Base-by-base conservation (phyloP, 2,113 vertebrate species). In the Chlamydotis undulata region DNA sequence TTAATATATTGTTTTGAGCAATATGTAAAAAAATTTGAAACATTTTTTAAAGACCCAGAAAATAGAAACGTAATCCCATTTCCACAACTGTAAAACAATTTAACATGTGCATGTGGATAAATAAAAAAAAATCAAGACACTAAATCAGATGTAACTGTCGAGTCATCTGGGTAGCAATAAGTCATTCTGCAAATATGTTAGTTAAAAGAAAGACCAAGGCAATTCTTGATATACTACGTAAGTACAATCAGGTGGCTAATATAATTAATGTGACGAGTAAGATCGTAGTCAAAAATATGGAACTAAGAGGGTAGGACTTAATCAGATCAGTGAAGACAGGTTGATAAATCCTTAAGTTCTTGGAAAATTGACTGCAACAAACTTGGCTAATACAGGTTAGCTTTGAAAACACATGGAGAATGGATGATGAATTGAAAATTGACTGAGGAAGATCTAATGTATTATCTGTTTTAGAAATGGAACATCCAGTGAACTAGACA, bases 101-200 rank as follows among this genome's bases (percentile, higher is more conserved):
- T 24, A 71, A 33, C 1, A 8, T 0, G 0, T 41, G 6, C 45
- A 26, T 39, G 5, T 33, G 12, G n/a, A 45, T 63, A 55, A 59
- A 85, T 35, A 4, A 24, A 68, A 76, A 74, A 75, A 35, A 14
- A 15, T 61, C 19, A 65, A 65, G 61, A 49, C 67, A 31, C 10
- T 33, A 43, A 75, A 67, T 12, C 28, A 28, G 7, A 35, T 26
- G 19, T 5, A 43, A 8, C 41, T 88, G 43, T 82, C 19, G 29
- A 61, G 4, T 50, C 25, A 49, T 15, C 33, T 56, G 26, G 3
- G 7, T 64, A 63, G 4, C 12, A 55, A 35, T 13, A 63, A 80
- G 6, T n/a, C 14, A 35, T 67, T 59, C 47, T 75, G 56, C 23
- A 78, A 78, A 65, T 25, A 39, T 23, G 4, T 39, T 29, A 10